Conservation (phyloP, 2,113 vertebrate genomes). For the western clawed frog (Xenopus tropicalis) region DNA sequence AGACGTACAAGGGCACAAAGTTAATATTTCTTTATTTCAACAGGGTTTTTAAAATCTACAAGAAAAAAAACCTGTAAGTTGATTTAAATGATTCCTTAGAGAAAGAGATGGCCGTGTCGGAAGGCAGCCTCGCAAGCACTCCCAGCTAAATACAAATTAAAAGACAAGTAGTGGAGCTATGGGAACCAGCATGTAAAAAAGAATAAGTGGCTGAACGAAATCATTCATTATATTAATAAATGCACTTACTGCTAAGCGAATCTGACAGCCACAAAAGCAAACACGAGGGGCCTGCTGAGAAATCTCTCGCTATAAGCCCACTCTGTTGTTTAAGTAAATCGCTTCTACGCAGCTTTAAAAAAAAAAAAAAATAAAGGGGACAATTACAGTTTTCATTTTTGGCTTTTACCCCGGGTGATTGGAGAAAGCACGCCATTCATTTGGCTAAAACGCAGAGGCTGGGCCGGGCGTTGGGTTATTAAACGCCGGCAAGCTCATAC, state of each 20-base stretch:
- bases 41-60: too few relatives aligned
- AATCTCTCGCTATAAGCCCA: slow-evolving; percentile 30
- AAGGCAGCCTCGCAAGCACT: slow-evolving; percentile 21
- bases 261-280: slow-evolving; percentile 35
- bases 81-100: not conserved
- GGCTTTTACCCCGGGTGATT: slow-evolving; percentile 13
- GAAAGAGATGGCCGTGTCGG: slow-evolving; percentile 24
- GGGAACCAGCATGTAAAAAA: slow-evolving; percentile 24
- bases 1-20: too few relatives aligned
- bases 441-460: not conserved
- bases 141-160: slow-evolving; percentile 38
- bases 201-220: slow-evolving; percentile 36
- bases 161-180: slow-evolving; percentile 13
- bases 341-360: slow-evolving; percentile 23
- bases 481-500: not conserved
- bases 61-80: too few relatives aligned
- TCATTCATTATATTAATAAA: slow-evolving; percentile 44
- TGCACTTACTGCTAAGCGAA: slow-evolving; percentile 35
- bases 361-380: slow-evolving; percentile 24
- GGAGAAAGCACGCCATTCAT: not conserved
- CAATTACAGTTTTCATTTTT: slow-evolving; percentile 42
- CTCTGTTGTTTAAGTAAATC: slow-evolving; percentile 44
- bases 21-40: too few relatives aligned
- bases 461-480: slow-evolving; percentile 12
- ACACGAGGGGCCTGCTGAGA: slow-evolving; percentile 30